Percentiles rank a stretch among this genome's conserved stretches.
Evolutionary conservation across 2,797 vertebrate genomes (phyloP).

Genomic region (Simalia tracyae): DNA sequence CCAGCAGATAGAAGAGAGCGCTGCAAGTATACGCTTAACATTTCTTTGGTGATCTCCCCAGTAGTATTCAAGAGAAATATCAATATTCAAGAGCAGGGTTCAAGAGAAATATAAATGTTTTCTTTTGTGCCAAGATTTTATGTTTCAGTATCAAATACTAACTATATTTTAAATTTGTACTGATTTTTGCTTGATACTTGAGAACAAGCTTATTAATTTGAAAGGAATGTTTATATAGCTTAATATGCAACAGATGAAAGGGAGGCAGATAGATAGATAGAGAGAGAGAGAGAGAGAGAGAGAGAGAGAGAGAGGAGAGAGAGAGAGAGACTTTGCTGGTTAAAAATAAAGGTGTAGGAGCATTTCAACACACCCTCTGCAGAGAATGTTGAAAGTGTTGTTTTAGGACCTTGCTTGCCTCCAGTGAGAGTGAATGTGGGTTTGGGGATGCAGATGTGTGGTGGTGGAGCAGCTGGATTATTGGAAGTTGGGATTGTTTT

Average conservation of each 20-base stretch:
- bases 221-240: constrained; percentile 12
- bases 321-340: background rate
- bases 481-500: too few species aligned
- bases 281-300: background rate
- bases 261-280: background rate
- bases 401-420: too few species aligned
- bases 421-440: too few species aligned
- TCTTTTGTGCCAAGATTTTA: background rate
- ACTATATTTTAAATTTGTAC: background rate
- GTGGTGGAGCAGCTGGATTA: too few species aligned
- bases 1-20: background rate
- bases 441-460: too few species aligned
- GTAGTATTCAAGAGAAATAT: too few species aligned
- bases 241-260: background rate
- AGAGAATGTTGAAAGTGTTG: too few species aligned
- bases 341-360: background rate
- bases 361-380: too few species aligned
- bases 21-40: background rate
- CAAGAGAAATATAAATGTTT: background rate
- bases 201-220: background rate
- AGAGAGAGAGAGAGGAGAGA: background rate
- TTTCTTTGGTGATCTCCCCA: background rate
- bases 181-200: background rate
- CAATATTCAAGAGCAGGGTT: background rate
- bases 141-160: background rate